Conservation (phyloP, 2,113 vertebrate species). For the Tetraodon nigroviridis region DNA sequence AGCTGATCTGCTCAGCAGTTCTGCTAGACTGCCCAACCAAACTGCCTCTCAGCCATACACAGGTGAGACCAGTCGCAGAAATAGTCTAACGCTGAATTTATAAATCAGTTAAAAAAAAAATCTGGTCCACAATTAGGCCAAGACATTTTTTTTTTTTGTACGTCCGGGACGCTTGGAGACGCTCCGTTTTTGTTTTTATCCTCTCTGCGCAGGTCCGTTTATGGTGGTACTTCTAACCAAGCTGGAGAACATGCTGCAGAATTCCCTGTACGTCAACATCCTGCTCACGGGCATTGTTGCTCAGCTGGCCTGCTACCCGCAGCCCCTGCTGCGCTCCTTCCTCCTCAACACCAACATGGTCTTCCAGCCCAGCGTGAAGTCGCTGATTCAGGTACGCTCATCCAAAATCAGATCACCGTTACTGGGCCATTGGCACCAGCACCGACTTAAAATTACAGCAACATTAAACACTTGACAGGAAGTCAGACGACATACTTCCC, state of each 20-base stretch:
- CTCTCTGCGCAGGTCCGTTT: constrained; percentile 82
- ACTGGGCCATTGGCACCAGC: no score
- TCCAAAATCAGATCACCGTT: background rate
- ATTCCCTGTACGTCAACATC: constrained; percentile 95
- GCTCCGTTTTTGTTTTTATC: no score
- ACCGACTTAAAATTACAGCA: no score
- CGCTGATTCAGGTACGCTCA: constrained; percentile 86
- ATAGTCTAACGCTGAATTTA: background rate
- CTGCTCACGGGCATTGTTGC: constrained; percentile 92
- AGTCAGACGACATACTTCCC: no score
- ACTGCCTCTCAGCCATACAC: constrained; percentile 86
- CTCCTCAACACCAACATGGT: constrained; percentile 99
- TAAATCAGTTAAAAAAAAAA: no score
- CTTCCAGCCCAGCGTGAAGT: constrained; percentile 98
- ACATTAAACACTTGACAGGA: no score
- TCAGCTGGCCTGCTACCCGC: constrained; percentile 92
- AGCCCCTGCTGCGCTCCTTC: constrained; percentile 95
- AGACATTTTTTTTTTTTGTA: background rate
- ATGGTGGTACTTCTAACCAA: constrained; percentile 88
- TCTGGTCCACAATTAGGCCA: no score
- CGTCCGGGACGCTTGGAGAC: no score
- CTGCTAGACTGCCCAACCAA: constrained; percentile 73
- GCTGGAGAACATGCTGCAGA: constrained; percentile 97
- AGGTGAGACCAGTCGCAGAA: constrained; percentile 69
- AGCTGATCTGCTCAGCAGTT: constrained; percentile 67